Conservation (phyloP, 2,888 invertebrate species). For the Antheraea yamamai region DNA sequence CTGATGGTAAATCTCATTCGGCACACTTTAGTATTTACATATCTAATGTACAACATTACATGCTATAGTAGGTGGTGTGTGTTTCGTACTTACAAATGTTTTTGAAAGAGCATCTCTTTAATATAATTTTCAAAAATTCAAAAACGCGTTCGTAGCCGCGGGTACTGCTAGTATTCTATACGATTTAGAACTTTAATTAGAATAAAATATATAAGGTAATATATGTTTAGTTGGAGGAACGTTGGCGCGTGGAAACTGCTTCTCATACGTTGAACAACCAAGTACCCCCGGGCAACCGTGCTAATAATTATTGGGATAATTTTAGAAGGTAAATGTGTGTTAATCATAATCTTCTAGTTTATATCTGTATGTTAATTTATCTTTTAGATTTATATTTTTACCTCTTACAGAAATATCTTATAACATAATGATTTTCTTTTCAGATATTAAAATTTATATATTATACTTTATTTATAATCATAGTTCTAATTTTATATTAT, state of each 20-base stretch:
- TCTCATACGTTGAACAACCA: constrained; percentile 91
- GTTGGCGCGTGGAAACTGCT: constrained; percentile 73
- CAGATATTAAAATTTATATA: constrained; percentile 64
- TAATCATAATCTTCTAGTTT: not conserved
- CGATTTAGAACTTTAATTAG: not conserved
- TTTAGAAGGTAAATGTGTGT: constrained; percentile 87
- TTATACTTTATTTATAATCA: constrained; percentile 35
- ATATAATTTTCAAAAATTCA: no score
- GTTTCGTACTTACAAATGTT: no score
- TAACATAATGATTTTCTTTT: constrained; percentile 55
- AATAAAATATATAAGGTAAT: not conserved
- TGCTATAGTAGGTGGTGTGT: no score
- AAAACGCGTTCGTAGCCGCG: no score
- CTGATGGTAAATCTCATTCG: no score
- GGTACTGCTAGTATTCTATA: not conserved
- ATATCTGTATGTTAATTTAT: not conserved
- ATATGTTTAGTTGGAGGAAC: constrained; percentile 71
- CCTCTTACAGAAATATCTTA: constrained; percentile 31
- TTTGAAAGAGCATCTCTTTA: no score
- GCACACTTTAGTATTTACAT: no score
- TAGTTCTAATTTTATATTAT: constrained; percentile 35
- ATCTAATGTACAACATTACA: no score
- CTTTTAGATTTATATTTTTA: constrained; percentile 24
- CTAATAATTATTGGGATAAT: constrained; percentile 97
- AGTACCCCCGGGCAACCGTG: constrained; percentile 94